These are phyloP conservation scores for Habrosyne pyritoides DNA, from an alignment of 2,888 invertebrate genomes.

Conservation along the genomic window DNA sequence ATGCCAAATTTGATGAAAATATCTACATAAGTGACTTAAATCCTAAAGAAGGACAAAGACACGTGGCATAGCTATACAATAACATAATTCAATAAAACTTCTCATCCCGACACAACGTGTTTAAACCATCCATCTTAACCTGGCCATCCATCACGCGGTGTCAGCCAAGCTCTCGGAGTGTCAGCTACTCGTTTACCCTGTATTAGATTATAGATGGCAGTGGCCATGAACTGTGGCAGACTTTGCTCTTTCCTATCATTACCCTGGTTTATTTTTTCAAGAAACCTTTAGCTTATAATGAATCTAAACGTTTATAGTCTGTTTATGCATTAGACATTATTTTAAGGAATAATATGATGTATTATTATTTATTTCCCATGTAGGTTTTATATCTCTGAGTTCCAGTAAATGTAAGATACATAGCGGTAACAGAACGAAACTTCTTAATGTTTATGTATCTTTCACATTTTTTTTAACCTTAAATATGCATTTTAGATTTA, in stretches of 20 bases:
- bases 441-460: no score
- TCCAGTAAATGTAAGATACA: no score
- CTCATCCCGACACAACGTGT: conserved; percentile 2
- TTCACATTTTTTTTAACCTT: no score
- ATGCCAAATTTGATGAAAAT: no score
- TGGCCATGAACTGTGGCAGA: not conserved
- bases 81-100: conserved; percentile 2
- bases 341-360: no score
- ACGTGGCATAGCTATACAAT: not conserved
- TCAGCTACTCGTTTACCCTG: conserved; percentile 18
- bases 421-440: no score
- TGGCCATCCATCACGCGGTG: conserved; percentile 26
- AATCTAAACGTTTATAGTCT: not conserved
- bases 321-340: not conserved
- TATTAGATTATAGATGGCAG: conserved; percentile 1
- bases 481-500: no score
- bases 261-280: not conserved
- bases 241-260: not conserved
- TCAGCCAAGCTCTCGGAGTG: conserved; percentile 10
- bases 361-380: no score
- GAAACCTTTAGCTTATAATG: not conserved
- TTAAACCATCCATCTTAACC: conserved; percentile 20
- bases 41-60: no score
- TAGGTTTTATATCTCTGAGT: no score
- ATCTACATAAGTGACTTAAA: no score